These are phyloP conservation scores for Drosophila rubida DNA, from an alignment of 2,888 invertebrate species.

Conservation along the genomic window DNA sequence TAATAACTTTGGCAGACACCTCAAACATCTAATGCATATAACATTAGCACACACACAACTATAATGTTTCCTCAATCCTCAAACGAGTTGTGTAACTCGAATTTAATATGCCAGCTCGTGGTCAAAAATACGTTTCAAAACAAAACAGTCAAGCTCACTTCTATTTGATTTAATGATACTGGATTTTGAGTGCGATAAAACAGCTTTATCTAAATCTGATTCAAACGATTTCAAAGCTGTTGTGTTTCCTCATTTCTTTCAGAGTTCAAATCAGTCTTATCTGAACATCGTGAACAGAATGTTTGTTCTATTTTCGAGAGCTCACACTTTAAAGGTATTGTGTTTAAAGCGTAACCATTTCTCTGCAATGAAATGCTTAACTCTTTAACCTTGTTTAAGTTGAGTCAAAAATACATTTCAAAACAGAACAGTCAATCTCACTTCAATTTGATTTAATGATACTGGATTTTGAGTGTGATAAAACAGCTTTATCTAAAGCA, in stretches of 20 bases:
- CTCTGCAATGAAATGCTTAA: background rate
- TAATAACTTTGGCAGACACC: slow-evolving; percentile 18
- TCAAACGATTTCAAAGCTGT: slow-evolving; percentile 1
- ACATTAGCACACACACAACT: background rate
- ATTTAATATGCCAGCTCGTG: background rate
- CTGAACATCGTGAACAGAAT: no score
- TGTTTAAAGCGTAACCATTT: no score
- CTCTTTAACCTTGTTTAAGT: no score
- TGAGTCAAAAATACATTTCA: background rate
- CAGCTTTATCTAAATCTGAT: background rate
- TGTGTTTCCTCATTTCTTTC: no score
- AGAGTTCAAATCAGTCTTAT: background rate
- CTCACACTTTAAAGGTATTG: no score
- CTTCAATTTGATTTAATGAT: background rate
- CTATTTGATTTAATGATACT: slow-evolving; percentile 1
- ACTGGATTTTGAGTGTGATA: background rate
- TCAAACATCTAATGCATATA: background rate
- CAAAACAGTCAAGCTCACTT: background rate
- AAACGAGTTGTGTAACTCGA: background rate
- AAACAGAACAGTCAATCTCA: background rate
- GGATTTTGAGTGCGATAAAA: background rate
- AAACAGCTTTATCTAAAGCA: background rate
- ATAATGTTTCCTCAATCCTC: background rate
- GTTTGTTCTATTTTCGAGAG: background rate
- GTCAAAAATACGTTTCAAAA: background rate